Conservation (phyloP, 2,797 vertebrate genomes). For the Novumbra hubbsi region DNA sequence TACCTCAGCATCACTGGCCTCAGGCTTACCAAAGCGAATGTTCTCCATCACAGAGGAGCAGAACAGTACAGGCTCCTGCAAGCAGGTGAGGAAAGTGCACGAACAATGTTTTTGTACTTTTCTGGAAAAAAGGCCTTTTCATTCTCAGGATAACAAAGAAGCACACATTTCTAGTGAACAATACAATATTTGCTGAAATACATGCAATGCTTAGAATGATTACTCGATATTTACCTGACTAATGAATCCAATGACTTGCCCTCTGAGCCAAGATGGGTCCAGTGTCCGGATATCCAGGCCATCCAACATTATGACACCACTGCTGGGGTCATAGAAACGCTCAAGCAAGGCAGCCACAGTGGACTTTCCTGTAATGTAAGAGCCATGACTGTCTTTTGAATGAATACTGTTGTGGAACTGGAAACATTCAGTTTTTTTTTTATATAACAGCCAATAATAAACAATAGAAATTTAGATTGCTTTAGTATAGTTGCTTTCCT, state of each 20-base stretch:
- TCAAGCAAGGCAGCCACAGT: conserved; percentile 90
- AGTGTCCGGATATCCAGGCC: conserved; percentile 84
- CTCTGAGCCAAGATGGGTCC: conserved; percentile 90
- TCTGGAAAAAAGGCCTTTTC: background rate
- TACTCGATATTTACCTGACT: conserved; percentile 80
- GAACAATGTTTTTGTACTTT: background rate
- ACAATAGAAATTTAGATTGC: too few relatives aligned
- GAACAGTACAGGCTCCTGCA: conserved; percentile 92
- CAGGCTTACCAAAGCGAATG: conserved; percentile 90
- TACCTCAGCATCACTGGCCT: conserved; percentile 85
- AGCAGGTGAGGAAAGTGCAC: background rate
- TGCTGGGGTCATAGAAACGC: conserved; percentile 89
- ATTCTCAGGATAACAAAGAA: background rate
- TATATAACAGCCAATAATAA: too few relatives aligned
- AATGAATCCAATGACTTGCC: conserved; percentile 90
- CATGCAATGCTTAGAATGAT: background rate
- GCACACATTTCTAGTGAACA: background rate
- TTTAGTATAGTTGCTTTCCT: too few relatives aligned
- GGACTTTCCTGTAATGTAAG: conserved; percentile 81
- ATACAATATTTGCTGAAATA: background rate
- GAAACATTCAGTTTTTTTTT: background rate
- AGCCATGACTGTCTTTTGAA: background rate
- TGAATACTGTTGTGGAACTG: background rate
- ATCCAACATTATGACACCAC: conserved; percentile 81
- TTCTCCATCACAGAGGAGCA: conserved; percentile 92